phyloP scores from a whole-genome alignment of 2,797 vertebrate species.

The Phalanger gymnotis region DNA sequence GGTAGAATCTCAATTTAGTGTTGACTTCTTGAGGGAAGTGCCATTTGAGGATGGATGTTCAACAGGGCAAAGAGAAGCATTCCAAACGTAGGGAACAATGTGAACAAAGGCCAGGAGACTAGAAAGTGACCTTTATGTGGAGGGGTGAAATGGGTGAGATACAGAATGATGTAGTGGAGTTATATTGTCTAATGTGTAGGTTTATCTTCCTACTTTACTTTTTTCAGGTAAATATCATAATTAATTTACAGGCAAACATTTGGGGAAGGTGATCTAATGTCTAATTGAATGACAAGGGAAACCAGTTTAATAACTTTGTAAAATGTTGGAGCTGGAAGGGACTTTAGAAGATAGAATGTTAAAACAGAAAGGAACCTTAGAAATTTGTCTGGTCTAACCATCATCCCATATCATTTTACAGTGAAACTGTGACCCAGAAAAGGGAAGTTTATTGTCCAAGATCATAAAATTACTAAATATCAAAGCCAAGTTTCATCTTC shows the following conservation, averaged over 20 bases:
- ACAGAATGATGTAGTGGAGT: background rate
- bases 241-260: background rate
- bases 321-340: background rate
- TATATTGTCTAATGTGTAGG: background rate
- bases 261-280: background rate
- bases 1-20: background rate
- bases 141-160: background rate
- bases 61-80: background rate
- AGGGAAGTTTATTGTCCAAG: background rate
- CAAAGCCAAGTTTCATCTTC: background rate
- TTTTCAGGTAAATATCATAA: background rate
- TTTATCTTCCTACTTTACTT: background rate
- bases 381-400: background rate
- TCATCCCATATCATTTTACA: background rate
- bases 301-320: background rate
- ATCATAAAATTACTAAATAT: background rate
- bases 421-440: background rate
- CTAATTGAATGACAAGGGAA: background rate
- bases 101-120: background rate
- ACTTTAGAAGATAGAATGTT: background rate
- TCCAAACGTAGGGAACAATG: background rate
- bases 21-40: background rate
- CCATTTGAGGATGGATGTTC: background rate
- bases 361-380: background rate
- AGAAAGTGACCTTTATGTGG: background rate